Evolutionary conservation across 2,888 invertebrate species (phyloP).

Genomic region (Eulithis testata): DNA sequence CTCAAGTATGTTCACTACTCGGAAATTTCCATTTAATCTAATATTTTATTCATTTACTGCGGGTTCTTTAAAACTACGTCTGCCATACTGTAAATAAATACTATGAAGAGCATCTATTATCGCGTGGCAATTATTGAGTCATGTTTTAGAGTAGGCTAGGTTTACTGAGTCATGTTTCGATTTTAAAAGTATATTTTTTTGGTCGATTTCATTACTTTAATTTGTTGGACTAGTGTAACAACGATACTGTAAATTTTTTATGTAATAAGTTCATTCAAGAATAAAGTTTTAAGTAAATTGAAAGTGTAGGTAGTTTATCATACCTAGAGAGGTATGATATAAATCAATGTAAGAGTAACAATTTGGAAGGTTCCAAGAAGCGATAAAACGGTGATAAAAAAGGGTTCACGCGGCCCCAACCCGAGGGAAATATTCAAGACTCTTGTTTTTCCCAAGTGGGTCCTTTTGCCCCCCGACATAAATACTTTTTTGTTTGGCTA

Average conservation of each 20-base stretch:
- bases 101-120: not conserved
- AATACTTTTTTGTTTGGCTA: slow-evolving; percentile 30
- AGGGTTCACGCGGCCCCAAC: slow-evolving; percentile 27
- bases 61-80: slow-evolving; percentile 13
- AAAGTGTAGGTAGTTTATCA: not conserved
- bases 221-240: too few species aligned
- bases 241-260: too few species aligned
- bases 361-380: slow-evolving; percentile 37
- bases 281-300: not conserved
- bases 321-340: slow-evolving; percentile 5
- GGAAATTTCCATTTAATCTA: slow-evolving; percentile 18
- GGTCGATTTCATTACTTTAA: too few species aligned
- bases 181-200: too few species aligned
- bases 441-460: slow-evolving; percentile 23
- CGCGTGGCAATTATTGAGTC: not conserved
- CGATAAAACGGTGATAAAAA: slow-evolving; percentile 40
- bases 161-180: too few species aligned
- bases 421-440: slow-evolving; percentile 27
- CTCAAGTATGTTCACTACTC: slow-evolving; percentile 1
- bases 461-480: slow-evolving; percentile 18
- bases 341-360: slow-evolving; percentile 30
- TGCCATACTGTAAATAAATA: slow-evolving; percentile 3
- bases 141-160: too few species aligned
- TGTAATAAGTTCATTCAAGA: too few species aligned
- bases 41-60: slow-evolving; percentile 24